Evolutionary conservation across 2,113 vertebrate species (phyloP).

Genomic region (Podilymbus podiceps): DNA sequence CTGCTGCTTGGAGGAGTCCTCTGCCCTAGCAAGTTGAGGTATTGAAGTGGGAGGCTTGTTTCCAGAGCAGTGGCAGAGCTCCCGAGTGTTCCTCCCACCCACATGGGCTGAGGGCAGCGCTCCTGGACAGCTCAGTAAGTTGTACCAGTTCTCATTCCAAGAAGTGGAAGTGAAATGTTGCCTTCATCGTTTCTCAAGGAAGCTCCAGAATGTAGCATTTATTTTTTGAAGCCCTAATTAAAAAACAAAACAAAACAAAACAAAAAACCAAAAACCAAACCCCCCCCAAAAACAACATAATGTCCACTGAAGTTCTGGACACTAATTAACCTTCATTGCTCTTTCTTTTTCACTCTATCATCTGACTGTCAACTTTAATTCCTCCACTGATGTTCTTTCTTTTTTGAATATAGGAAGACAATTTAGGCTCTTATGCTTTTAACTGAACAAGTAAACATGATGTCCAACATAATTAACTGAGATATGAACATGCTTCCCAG

Average conservation of each 20-base stretch:
- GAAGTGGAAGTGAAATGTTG: background rate
- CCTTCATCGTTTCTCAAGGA: background rate
- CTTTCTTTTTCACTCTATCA: background rate
- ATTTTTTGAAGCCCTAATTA: background rate
- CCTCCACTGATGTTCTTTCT: background rate
- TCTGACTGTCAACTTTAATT: background rate
- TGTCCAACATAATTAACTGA: background rate
- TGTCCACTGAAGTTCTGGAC: background rate
- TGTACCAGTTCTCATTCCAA: background rate
- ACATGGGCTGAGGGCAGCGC: fast-evolving
- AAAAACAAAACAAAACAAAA: background rate
- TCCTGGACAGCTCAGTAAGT: background rate
- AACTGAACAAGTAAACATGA: background rate
- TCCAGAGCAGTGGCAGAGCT: fast-evolving
- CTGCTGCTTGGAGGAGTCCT: background rate
- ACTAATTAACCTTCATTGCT: background rate
- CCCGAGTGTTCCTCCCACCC: background rate
- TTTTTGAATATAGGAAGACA: background rate
- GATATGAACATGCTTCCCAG: background rate
- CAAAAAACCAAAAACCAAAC: no score
- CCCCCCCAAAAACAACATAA: no score
- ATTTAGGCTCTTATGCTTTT: background rate
- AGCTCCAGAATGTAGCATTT: background rate
- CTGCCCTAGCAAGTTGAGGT: background rate
- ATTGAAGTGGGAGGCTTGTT: background rate